These are phyloP conservation scores for Drosophila pachea DNA, from an alignment of 1,140 invertebrate genomes.

Conservation along the genomic window DNA sequence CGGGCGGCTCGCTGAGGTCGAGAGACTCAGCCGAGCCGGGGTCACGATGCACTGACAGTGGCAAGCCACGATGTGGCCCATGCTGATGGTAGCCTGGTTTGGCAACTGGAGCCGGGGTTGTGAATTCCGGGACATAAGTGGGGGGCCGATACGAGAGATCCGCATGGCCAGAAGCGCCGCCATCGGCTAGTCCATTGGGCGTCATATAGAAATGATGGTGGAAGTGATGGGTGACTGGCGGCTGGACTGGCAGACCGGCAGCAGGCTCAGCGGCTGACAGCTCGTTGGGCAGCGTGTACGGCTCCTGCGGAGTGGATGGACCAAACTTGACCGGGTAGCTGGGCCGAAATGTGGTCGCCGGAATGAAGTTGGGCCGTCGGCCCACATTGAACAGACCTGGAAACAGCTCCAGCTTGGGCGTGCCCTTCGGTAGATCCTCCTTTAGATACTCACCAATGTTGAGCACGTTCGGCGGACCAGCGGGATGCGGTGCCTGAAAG, in stretches of 20 bases:
- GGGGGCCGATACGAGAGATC: constrained; percentile 27
- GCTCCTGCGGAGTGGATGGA: constrained; percentile 17
- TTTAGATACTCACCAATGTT: constrained; percentile 75
- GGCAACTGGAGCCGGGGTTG: constrained; percentile 4
- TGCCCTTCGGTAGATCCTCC: constrained; percentile 17
- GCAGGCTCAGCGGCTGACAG: constrained; percentile 1
- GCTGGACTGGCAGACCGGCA: not conserved
- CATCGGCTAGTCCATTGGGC: constrained; percentile 19
- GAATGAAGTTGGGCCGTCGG: constrained; percentile 47
- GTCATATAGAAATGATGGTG: constrained; percentile 79
- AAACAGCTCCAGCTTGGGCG: constrained; percentile 59
- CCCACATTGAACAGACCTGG: constrained; percentile 57
- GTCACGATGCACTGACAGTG: constrained; percentile 44
- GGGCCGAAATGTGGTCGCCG: constrained; percentile 70
- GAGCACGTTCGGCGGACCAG: constrained; percentile 44
- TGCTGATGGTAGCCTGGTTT: not conserved
- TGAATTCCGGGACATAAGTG: constrained; percentile 17
- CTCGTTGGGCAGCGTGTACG: constrained; percentile 36
- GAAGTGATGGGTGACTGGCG: constrained; percentile 72
- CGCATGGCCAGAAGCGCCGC: constrained; percentile 1
- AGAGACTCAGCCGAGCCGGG: constrained; percentile 37
- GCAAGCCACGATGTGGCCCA: constrained; percentile 21
- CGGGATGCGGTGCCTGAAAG: constrained; percentile 50
- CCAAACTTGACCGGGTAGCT: constrained; percentile 59
- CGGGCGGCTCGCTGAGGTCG: constrained; percentile 22